Percentiles rank a stretch among this genome's conserved stretches.
Evolutionary conservation across 2,797 vertebrate genomes (phyloP).

Genomic region (Mergus octosetaceus): DNA sequence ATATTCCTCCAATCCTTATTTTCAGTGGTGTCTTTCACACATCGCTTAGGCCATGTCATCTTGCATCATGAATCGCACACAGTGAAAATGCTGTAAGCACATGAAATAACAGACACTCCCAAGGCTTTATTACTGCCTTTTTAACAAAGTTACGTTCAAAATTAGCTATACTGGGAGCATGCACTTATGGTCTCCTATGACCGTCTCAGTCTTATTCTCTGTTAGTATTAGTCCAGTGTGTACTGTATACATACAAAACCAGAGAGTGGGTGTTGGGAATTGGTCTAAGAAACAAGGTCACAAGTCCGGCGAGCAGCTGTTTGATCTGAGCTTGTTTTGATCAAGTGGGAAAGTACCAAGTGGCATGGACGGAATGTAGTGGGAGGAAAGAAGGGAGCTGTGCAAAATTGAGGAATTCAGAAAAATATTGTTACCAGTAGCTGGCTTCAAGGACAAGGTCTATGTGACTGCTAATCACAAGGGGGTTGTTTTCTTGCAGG

Average conservation of each 20-base stretch:
- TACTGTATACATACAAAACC: not conserved
- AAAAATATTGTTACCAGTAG: too few species aligned
- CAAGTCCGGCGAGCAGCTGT: too few species aligned
- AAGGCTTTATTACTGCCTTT: not conserved
- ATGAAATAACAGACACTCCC: not conserved
- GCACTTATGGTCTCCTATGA: not conserved
- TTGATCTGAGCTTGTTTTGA: too few species aligned
- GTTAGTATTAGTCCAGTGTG: not conserved
- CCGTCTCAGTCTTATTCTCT: not conserved
- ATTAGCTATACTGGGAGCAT: not conserved
- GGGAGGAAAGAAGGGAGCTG: too few species aligned
- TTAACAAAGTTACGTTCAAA: not conserved
- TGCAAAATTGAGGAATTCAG: too few species aligned
- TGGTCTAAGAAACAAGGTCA: too few species aligned
- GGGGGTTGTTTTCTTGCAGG: too few species aligned
- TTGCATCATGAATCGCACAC: not conserved
- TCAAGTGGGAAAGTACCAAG: too few species aligned
- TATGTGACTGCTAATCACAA: too few species aligned
- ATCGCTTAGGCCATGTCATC: not conserved
- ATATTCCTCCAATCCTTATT: not conserved
- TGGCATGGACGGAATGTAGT: too few species aligned
- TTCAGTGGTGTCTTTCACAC: not conserved
- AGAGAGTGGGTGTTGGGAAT: too few species aligned
- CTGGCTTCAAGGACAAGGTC: too few species aligned
- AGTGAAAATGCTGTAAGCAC: not conserved